phyloP scores from a whole-genome alignment of 2,888 invertebrate genomes.

The Periphyllus acericola region DNA sequence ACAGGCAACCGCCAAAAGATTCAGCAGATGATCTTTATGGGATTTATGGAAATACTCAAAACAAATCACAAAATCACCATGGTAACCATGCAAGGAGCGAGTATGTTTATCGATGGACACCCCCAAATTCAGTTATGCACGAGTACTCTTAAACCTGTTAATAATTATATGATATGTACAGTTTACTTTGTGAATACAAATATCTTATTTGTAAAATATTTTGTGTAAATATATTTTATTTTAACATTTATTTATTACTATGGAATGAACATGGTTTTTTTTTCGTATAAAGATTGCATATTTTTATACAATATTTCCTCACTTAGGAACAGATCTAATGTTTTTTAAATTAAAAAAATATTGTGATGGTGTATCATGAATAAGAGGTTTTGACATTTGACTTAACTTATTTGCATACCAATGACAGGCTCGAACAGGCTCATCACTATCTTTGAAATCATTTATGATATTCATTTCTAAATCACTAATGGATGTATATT shows the following conservation, averaged over 20 bases:
- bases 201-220: constrained; percentile 33
- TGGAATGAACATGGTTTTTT: neutral
- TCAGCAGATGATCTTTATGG: constrained; percentile 49
- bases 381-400: neutral
- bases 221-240: constrained; percentile 35
- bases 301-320: neutral
- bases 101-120: constrained; percentile 59
- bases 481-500: constrained; percentile 64
- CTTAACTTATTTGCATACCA: constrained; percentile 56
- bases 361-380: constrained; percentile 37
- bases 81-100: constrained; percentile 53
- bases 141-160: constrained; percentile 37
- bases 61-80: constrained; percentile 52
- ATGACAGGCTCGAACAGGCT: constrained; percentile 59
- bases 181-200: constrained; percentile 14
- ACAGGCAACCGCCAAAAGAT: constrained; percentile 50
- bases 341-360: constrained; percentile 44
- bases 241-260: constrained; percentile 3
- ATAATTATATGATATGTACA: constrained; percentile 18
- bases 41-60: constrained; percentile 50
- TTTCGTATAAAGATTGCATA: neutral
- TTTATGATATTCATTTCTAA: constrained; percentile 60
- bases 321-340: neutral
- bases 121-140: constrained; percentile 60
- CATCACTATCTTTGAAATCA: constrained; percentile 47